Conservation (phyloP, 2,797 vertebrate species). For the Gallirallus australis region DNA sequence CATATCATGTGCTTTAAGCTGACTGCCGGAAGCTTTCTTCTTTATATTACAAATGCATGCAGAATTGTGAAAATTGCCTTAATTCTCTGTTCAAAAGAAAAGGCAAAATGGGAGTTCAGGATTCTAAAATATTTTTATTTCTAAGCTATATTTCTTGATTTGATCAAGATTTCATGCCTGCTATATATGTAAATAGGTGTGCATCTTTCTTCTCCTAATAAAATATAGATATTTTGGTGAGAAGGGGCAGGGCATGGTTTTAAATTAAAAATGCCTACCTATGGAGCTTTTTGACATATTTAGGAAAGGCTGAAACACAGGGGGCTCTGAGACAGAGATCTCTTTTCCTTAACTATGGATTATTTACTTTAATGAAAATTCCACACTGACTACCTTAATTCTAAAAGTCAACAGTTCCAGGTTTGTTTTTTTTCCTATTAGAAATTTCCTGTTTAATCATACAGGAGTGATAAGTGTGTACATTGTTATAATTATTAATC, state of each 20-base stretch:
- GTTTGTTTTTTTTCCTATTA: background rate
- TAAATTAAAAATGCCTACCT: background rate
- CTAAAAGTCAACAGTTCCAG: background rate
- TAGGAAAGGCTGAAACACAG: background rate
- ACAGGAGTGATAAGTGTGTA: background rate
- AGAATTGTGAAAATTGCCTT: background rate
- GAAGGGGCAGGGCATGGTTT: background rate
- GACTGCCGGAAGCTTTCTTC: background rate
- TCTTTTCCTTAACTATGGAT: background rate
- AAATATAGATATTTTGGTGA: background rate
- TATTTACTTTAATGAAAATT: background rate
- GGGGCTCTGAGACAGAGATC: background rate
- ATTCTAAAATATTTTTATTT: background rate
- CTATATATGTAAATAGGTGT: background rate
- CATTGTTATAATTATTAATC: background rate
- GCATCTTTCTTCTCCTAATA: background rate
- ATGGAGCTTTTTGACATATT: background rate
- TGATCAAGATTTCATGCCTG: background rate
- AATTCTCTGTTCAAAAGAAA: background rate
- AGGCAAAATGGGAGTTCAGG: background rate
- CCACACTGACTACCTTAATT: background rate
- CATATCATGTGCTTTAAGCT: background rate
- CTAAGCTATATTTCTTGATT: background rate
- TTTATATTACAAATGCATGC: background rate
- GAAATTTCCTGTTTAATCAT: background rate